Percentiles rank a stretch among this genome's conserved stretches.
Evolutionary conservation across 2,797 vertebrate genomes (phyloP).

Genomic region (Poecile montanus): DNA sequence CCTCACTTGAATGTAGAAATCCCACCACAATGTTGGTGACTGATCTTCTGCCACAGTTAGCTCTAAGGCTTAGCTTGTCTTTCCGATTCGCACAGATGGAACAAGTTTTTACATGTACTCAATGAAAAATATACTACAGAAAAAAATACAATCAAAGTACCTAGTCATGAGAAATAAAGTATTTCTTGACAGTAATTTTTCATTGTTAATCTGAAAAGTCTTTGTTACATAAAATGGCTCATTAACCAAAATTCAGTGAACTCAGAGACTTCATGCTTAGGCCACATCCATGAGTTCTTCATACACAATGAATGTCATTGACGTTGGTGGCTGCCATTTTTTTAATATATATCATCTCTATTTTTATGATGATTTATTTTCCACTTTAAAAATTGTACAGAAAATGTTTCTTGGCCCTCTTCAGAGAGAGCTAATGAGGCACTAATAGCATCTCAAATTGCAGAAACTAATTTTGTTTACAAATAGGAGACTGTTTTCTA

Average conservation of each 20-base stretch:
- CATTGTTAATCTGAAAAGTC: constrained; percentile 63
- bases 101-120: constrained; percentile 71
- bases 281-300: background rate
- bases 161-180: constrained; percentile 63
- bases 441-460: background rate
- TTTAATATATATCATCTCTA: background rate
- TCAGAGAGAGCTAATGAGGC: background rate
- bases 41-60: constrained; percentile 77
- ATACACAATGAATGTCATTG: background rate
- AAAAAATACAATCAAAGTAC: constrained; percentile 55
- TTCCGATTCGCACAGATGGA: constrained; percentile 57
- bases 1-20: constrained; percentile 62
- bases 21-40: constrained; percentile 49
- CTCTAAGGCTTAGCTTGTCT: constrained; percentile 69
- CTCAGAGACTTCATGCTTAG: background rate
- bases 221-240: constrained; percentile 59
- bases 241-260: constrained; percentile 32
- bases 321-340: background rate
- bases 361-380: background rate
- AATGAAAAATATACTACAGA: constrained; percentile 49
- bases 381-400: background rate
- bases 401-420: background rate
- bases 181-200: constrained; percentile 70
- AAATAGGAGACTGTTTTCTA: background rate
- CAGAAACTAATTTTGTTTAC: background rate